phyloP scores from a whole-genome alignment of 2,797 vertebrate species.

The Pantherophis alleghaniensis region DNA sequence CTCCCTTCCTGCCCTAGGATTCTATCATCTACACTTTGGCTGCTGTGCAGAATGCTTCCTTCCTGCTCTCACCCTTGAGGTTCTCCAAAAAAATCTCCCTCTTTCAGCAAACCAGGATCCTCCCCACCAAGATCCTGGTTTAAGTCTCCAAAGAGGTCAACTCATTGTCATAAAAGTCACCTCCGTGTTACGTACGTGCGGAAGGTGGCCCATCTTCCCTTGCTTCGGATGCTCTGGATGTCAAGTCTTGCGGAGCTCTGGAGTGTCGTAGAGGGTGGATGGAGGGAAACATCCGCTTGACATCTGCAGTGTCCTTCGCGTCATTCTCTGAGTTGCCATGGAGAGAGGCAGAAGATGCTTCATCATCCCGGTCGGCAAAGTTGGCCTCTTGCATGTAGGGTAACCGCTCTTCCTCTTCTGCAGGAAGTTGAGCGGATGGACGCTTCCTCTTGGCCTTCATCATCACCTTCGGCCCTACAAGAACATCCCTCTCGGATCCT shows the following conservation, averaged over 20 bases:
- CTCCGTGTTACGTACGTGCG: neutral
- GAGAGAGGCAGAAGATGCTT: neutral
- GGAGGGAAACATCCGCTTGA: conserved; percentile 2
- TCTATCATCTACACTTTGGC: neutral
- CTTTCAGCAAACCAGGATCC: neutral
- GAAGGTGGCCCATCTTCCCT: neutral
- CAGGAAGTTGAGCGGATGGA: fast-evolving
- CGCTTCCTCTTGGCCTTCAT: neutral
- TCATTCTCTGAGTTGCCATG: neutral
- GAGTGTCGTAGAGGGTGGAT: neutral
- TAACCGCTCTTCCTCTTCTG: neutral
- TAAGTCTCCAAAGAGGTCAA: neutral
- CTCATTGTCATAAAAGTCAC: neutral
- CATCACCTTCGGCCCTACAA: neutral
- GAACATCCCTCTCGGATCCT: neutral
- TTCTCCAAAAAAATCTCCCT: neutral
- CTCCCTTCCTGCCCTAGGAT: neutral
- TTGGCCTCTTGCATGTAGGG: neutral
- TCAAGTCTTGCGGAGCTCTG: fast-evolving
- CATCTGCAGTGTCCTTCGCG: neutral
- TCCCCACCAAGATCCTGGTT: neutral
- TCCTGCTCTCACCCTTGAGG: neutral
- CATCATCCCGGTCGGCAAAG: fast-evolving
- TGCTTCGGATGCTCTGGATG: fast-evolving
- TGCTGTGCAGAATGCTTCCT: neutral